Evolutionary conservation across 2,888 invertebrate species (phyloP).

Genomic region (Parnassius orleans): DNA sequence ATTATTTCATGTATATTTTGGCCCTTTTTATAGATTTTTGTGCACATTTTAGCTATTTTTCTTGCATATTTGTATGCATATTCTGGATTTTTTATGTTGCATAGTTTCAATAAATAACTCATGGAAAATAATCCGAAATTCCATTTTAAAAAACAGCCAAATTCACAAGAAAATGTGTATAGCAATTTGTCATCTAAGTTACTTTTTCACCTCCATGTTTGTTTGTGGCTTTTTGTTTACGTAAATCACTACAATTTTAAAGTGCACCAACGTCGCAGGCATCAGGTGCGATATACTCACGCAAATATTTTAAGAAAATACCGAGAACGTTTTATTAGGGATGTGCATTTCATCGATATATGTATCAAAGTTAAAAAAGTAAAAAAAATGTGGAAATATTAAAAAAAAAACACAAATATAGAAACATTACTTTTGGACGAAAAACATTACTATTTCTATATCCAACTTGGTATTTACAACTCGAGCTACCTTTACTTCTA

Average conservation of each 20-base stretch:
- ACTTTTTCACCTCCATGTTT: constrained; percentile 40
- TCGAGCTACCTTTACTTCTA: too few relatives aligned
- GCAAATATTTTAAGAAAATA: constrained; percentile 81
- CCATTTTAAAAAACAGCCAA: too few relatives aligned
- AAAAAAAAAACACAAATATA: not conserved
- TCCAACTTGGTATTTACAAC: too few relatives aligned
- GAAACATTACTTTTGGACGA: not conserved
- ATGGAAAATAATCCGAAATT: too few relatives aligned
- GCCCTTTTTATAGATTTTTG: too few relatives aligned
- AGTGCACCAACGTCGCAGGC: constrained; percentile 68
- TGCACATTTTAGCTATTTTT: too few relatives aligned
- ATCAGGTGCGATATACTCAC: constrained; percentile 76
- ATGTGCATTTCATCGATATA: constrained; percentile 41
- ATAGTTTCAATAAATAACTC: too few relatives aligned
- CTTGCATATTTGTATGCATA: too few relatives aligned
- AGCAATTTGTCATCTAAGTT: constrained; percentile 20
- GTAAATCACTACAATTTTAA: constrained; percentile 72
- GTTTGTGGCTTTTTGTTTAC: constrained; percentile 53
- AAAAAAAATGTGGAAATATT: not conserved
- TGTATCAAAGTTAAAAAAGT: not conserved
- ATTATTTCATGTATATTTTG: too few relatives aligned
- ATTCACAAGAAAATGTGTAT: too few relatives aligned
- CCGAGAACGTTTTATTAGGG: constrained; percentile 60
- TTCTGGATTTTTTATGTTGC: too few relatives aligned
- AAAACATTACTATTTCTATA: too few relatives aligned